Percentiles rank a stretch among this genome's conserved stretches.
These are phyloP conservation scores for Pemphredon lugubris DNA, from an alignment of 2,888 invertebrate genomes.

Conservation along the genomic window DNA sequence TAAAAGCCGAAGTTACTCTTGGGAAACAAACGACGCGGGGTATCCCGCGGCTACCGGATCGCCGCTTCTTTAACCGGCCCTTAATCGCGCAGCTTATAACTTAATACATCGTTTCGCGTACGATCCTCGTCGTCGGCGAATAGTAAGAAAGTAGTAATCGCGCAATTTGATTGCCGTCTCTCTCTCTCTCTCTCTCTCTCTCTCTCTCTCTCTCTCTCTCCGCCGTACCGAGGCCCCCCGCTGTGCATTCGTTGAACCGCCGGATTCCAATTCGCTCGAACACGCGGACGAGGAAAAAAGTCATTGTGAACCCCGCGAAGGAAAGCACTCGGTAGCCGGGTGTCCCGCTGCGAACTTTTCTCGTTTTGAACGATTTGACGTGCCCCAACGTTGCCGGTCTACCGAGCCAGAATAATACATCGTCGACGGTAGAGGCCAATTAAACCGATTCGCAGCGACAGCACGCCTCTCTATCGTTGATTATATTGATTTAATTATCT, in stretches of 20 bases:
- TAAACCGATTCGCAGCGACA: slow-evolving; percentile 58
- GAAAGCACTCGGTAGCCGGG: slow-evolving; percentile 56
- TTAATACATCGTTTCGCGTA: slow-evolving; percentile 29
- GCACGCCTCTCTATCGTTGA: slow-evolving; percentile 48
- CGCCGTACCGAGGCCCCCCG: too few relatives aligned
- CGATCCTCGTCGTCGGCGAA: slow-evolving; percentile 29
- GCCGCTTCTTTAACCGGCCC: neutral
- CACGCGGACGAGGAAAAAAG: slow-evolving; percentile 44
- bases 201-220: slow-evolving; percentile 10
- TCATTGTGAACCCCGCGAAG: slow-evolving; percentile 18
- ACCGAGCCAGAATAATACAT: slow-evolving; percentile 45
- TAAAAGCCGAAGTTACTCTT: neutral
- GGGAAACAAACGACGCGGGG: neutral
- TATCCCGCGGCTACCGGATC: neutral
- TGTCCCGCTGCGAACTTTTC: slow-evolving; percentile 51
- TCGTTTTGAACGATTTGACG: slow-evolving; percentile 54
- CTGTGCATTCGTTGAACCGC: slow-evolving; percentile 30
- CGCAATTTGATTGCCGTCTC: slow-evolving; percentile 43
- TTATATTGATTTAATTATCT: slow-evolving; percentile 73
- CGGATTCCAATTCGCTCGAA: slow-evolving; percentile 33
- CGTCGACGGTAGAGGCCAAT: slow-evolving; percentile 62
- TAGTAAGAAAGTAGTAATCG: slow-evolving; percentile 46
- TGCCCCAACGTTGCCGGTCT: slow-evolving; percentile 35
- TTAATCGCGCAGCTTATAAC: slow-evolving; percentile 45
- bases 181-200: slow-evolving; percentile 7